Conservation (phyloP, 1,140 invertebrate genomes). For the Caenorhabditis inopinata region DNA sequence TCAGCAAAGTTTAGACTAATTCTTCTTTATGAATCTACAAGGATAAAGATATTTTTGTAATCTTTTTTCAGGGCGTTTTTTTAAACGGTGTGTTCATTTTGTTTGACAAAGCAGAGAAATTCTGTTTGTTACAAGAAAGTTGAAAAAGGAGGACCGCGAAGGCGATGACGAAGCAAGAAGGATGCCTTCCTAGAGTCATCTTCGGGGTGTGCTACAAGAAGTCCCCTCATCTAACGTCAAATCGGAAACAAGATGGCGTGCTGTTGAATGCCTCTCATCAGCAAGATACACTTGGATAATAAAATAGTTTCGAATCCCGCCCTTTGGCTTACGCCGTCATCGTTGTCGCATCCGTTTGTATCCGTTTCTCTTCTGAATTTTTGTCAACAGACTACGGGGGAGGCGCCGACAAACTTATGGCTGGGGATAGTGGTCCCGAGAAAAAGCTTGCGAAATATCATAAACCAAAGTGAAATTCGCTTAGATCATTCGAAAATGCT, state of each 20-base stretch:
- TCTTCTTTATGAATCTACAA: too few relatives aligned
- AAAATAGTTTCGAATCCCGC: constrained; percentile 15
- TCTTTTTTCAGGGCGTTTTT: too few relatives aligned
- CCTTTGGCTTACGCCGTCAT: neutral
- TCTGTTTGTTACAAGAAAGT: constrained; percentile 23
- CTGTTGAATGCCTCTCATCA: constrained; percentile 30
- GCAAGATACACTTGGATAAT: constrained; percentile 30
- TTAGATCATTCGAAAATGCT: too few relatives aligned
- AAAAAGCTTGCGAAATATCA: too few relatives aligned
- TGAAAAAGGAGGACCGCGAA: constrained; percentile 14
- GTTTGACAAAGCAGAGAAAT: constrained; percentile 10
- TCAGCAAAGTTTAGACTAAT: too few relatives aligned
- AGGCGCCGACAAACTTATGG: neutral
- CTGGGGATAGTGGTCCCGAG: neutral
- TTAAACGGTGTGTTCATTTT: too few relatives aligned
- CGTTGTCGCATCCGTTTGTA: constrained; percentile 26
- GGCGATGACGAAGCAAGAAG: neutral
- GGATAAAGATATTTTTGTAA: too few relatives aligned
- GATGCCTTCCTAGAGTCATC: neutral
- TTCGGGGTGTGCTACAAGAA: constrained; percentile 33
- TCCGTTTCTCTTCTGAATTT: neutral
- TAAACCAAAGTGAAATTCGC: too few relatives aligned
- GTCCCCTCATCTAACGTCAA: constrained; percentile 25
- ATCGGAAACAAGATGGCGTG: constrained; percentile 36
- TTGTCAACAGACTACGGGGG: neutral